phyloP scores from a whole-genome alignment of 2,797 vertebrate species.

The Alca torda region DNA sequence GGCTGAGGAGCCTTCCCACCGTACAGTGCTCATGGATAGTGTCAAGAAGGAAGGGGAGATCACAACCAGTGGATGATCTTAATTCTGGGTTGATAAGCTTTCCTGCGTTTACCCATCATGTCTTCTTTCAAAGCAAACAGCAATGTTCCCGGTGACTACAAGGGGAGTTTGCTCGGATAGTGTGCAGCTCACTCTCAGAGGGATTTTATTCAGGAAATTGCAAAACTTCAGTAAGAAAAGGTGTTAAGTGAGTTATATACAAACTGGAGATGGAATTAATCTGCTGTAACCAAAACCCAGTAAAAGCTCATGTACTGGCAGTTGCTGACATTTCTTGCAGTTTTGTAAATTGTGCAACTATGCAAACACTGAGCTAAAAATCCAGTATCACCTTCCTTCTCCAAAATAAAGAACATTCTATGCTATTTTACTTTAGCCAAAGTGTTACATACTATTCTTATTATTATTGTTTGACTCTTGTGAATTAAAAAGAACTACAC shows the following conservation, averaged over 20 bases:
- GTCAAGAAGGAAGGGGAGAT: neutral
- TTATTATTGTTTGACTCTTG: neutral
- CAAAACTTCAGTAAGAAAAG: conserved; percentile 18
- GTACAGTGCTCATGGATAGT: rapidly evolving
- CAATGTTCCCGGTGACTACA: neutral
- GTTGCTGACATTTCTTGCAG: neutral
- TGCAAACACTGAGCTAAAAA: conserved; percentile 14
- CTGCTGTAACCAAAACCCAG: neutral
- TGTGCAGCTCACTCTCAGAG: neutral
- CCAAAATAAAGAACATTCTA: neutral
- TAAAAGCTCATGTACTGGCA: neutral
- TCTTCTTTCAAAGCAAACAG: neutral
- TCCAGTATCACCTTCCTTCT: neutral
- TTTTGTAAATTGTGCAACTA: neutral
- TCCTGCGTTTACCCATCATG: neutral
- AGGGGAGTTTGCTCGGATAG: neutral
- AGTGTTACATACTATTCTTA: neutral
- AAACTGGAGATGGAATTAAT: conserved; percentile 21
- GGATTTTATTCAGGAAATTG: conserved; percentile 26
- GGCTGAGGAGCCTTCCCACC: neutral
- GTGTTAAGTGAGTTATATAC: conserved; percentile 42
- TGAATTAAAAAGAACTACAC: neutral
- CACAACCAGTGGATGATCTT: neutral
- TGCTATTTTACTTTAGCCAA: neutral
- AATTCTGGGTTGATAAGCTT: neutral